Conservation (phyloP, 2,113 vertebrate species). For the Tupaia tana region DNA sequence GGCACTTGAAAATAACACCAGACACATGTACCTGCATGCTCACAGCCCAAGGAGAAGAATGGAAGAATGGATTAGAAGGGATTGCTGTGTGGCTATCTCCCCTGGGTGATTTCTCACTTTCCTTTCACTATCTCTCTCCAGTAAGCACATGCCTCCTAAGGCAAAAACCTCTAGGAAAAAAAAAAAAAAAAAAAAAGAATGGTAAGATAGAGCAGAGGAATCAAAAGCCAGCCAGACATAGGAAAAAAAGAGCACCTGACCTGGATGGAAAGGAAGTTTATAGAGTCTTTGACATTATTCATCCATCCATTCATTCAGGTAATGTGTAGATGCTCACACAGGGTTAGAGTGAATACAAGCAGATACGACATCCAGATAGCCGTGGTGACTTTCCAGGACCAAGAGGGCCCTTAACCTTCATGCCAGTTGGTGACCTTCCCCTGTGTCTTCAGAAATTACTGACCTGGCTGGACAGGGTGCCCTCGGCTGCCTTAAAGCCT, state of each 20-base stretch:
- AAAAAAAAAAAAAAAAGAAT: too few species aligned
- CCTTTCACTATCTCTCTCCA: too few species aligned
- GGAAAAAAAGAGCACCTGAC: not conserved
- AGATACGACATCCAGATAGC: not conserved
- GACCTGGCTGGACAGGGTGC: not conserved
- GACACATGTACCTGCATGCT: too few species aligned
- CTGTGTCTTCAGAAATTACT: conserved; percentile 7
- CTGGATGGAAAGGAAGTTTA: not conserved
- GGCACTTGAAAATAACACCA: too few species aligned
- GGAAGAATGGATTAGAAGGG: too few species aligned
- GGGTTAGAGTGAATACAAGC: not conserved
- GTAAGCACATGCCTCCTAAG: too few species aligned
- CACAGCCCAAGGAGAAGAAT: too few species aligned
- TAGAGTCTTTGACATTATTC: not conserved
- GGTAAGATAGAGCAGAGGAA: not conserved
- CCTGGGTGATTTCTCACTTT: too few species aligned
- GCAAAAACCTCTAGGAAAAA: too few species aligned
- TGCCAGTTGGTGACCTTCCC: not conserved
- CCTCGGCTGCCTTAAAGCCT: fast-evolving
- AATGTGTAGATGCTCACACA: not conserved
- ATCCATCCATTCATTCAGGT: not conserved
- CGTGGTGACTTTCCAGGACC: not conserved
- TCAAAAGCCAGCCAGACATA: not conserved
- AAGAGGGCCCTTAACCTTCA: not conserved
- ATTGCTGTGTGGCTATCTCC: too few species aligned